These are phyloP conservation scores for Melinaea marsaeus DNA, from an alignment of 2,888 invertebrate genomes.

Conservation along the genomic window DNA sequence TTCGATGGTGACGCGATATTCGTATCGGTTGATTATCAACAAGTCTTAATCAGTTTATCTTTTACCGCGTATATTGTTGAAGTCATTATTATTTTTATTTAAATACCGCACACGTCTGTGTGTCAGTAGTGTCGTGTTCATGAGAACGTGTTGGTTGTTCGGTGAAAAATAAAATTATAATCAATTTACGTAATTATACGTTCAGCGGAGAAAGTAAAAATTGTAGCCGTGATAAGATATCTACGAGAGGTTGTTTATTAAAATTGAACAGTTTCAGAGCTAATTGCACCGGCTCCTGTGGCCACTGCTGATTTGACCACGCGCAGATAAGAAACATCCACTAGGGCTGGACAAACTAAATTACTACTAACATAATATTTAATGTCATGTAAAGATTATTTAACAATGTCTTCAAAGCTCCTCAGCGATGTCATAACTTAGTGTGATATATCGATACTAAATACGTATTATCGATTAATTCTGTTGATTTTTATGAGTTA, in stretches of 20 bases:
- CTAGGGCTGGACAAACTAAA: slow-evolving; percentile 16
- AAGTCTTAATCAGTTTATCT: background rate
- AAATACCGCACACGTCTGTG: too few relatives aligned
- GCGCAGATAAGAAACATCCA: slow-evolving; percentile 40
- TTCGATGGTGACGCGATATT: background rate
- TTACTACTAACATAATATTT: background rate
- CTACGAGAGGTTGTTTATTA: slow-evolving; percentile 25
- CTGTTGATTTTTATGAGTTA: too few relatives aligned
- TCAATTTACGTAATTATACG: slow-evolving; percentile 25
- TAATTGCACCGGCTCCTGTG: slow-evolving; percentile 24
- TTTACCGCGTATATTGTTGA: too few relatives aligned
- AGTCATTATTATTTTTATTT: too few relatives aligned
- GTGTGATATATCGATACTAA: too few relatives aligned
- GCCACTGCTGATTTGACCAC: slow-evolving; percentile 44
- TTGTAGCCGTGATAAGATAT: slow-evolving; percentile 23
- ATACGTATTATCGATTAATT: too few relatives aligned
- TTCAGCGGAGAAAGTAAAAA: slow-evolving; percentile 24
- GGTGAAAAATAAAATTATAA: slow-evolving; percentile 17
- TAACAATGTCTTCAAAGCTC: too few relatives aligned
- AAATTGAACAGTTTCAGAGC: slow-evolving; percentile 25
- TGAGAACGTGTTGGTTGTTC: slow-evolving; percentile 9
- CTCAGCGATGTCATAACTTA: too few relatives aligned
- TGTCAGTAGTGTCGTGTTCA: background rate
- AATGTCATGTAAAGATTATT: background rate
- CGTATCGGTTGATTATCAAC: background rate